These are phyloP conservation scores for Trissonchulus latispiculum DNA, from an alignment of 2,888 invertebrate species.

Conservation along the genomic window DNA sequence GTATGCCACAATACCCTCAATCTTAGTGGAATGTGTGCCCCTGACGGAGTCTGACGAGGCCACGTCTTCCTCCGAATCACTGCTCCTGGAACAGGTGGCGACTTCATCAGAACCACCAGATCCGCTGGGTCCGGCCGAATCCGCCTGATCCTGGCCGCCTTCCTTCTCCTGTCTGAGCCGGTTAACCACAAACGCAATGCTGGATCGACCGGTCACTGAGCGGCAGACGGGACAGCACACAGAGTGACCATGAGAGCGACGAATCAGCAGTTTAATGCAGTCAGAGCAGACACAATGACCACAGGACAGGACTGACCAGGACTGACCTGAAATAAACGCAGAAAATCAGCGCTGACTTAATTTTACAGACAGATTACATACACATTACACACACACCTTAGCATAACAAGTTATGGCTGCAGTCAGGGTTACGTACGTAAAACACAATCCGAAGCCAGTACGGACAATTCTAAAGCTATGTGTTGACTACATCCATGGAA, in stretches of 20 bases:
- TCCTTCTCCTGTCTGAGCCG: background rate
- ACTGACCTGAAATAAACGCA: conserved; percentile 47
- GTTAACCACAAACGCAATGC: conserved; percentile 39
- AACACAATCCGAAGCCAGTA: no score
- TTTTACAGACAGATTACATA: no score
- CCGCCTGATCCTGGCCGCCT: no score
- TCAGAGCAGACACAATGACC: conserved; percentile 62
- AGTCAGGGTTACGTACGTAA: no score
- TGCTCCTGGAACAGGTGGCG: background rate
- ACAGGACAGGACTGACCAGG: conserved; percentile 59
- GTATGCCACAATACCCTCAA: conserved; percentile 54
- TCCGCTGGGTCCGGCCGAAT: no score
- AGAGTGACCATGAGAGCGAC: conserved; percentile 17
- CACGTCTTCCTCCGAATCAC: conserved; percentile 27
- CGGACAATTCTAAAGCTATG: no score
- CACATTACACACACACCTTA: no score
- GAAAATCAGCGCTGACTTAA: no score
- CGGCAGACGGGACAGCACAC: conserved; percentile 56
- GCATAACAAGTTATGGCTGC: no score
- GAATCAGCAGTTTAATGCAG: conserved; percentile 52
- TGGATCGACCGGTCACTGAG: conserved; percentile 48
- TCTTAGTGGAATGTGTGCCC: conserved; percentile 38
- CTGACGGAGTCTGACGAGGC: no score
- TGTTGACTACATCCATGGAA: no score
- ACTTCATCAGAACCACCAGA: no score